Evolutionary conservation across 1,140 invertebrate genomes (phyloP).

Genomic region (Arion vulgaris): DNA sequence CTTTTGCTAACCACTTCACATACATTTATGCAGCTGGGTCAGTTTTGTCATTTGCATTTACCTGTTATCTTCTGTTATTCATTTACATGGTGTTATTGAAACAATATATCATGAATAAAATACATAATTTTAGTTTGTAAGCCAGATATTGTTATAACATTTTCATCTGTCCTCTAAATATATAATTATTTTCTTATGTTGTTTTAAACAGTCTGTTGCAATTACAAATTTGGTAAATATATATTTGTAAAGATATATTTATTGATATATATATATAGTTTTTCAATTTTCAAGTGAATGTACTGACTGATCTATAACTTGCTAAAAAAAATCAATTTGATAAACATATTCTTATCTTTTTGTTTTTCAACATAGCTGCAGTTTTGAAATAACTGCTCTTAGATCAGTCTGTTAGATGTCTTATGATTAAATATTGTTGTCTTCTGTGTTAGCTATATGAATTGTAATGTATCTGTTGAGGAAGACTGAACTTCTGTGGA

Average conservation of each 20-base stretch:
- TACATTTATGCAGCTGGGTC: not conserved
- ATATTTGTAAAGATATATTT: slow-evolving; percentile 24
- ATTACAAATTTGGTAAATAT: slow-evolving; percentile 9
- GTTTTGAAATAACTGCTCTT: not conserved
- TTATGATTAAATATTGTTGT: not conserved
- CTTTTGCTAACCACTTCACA: not conserved
- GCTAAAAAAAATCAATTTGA: not conserved
- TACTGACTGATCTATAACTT: not conserved
- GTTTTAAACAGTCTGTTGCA: not conserved
- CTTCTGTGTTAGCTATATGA: too few species aligned
- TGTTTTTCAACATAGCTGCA: not conserved
- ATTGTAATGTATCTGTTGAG: too few species aligned
- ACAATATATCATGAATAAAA: not conserved
- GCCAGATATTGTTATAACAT: not conserved
- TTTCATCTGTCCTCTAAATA: not conserved
- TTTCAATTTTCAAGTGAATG: not conserved
- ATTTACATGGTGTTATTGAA: not conserved
- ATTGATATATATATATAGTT: slow-evolving; percentile 12
- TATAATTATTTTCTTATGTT: not conserved
- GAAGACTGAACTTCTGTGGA: too few species aligned
- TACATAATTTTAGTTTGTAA: not conserved
- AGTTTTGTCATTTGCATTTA: not conserved
- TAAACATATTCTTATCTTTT: not conserved
- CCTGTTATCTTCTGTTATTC: not conserved
- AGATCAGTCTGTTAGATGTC: not conserved